phyloP scores from a whole-genome alignment of 2,113 vertebrate species.

The Actenoides lindsayi region DNA sequence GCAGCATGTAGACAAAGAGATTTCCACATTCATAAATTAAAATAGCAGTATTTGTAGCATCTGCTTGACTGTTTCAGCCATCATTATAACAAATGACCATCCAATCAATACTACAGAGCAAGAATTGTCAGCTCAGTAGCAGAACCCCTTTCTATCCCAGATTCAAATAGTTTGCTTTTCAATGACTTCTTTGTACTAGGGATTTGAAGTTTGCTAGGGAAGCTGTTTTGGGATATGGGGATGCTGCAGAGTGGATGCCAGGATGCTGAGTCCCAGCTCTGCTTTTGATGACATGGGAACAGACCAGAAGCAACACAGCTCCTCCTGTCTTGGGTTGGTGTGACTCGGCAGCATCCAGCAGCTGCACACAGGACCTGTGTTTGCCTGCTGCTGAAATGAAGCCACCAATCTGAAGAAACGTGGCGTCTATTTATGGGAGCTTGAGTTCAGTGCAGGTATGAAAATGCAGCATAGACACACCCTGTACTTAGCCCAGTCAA shows the following conservation, averaged over 20 bases:
- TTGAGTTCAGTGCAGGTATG: too few relatives aligned
- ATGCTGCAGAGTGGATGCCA: neutral
- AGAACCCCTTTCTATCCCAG: neutral
- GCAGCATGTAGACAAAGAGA: neutral
- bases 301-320: neutral
- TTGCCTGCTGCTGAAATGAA: neutral
- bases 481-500: neutral
- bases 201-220: neutral
- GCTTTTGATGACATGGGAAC: neutral
- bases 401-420: fast-evolving
- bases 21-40: neutral
- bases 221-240: neutral
- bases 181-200: neutral
- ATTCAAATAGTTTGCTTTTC: neutral
- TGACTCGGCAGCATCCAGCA: neutral
- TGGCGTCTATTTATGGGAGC: neutral
- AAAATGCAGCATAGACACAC: neutral
- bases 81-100: neutral
- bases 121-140: neutral
- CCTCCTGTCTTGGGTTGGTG: neutral
- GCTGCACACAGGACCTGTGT: neutral
- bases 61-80: neutral
- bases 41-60: neutral
- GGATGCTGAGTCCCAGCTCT: neutral
- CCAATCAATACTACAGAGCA: neutral